phyloP scores from a whole-genome alignment of 2,797 vertebrate genomes.

The Stomatorhinus walkeri region DNA sequence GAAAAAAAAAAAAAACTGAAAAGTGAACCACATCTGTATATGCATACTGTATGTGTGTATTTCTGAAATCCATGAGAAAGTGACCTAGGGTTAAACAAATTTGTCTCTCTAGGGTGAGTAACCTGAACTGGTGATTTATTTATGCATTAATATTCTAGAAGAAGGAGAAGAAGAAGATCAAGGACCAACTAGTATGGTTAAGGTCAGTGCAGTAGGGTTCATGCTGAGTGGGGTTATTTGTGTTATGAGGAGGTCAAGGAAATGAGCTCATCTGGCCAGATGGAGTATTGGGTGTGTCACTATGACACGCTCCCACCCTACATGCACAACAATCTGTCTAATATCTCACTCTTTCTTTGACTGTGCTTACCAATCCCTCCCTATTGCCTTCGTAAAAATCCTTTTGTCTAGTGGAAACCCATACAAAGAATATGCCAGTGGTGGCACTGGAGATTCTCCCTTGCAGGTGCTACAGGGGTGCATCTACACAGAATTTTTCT shows the following conservation, averaged over 20 bases:
- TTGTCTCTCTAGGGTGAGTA: background rate
- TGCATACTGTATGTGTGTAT: background rate
- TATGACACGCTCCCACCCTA: conserved; percentile 5
- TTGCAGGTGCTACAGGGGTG: background rate
- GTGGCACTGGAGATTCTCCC: background rate
- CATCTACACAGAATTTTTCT: background rate
- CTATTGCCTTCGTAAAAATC: background rate
- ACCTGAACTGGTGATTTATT: background rate
- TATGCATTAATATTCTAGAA: background rate
- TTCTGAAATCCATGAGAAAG: background rate
- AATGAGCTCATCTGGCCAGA: conserved; percentile 24
- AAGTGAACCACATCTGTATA: background rate
- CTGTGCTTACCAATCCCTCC: background rate
- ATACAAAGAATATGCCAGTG: background rate
- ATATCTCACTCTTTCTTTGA: background rate
- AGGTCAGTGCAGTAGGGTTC: background rate
- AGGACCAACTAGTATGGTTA: background rate
- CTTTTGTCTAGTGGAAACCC: background rate
- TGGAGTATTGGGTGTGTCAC: conserved; percentile 18
- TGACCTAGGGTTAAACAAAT: background rate
- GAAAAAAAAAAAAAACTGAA: background rate
- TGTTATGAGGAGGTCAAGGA: background rate
- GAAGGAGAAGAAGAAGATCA: background rate
- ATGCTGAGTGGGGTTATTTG: background rate
- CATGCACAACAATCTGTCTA: background rate